Percentiles rank a stretch among this genome's conserved stretches.
Conservation (phyloP, 2,113 vertebrate genomes). For the Plecturocebus donacophilus region DNA sequence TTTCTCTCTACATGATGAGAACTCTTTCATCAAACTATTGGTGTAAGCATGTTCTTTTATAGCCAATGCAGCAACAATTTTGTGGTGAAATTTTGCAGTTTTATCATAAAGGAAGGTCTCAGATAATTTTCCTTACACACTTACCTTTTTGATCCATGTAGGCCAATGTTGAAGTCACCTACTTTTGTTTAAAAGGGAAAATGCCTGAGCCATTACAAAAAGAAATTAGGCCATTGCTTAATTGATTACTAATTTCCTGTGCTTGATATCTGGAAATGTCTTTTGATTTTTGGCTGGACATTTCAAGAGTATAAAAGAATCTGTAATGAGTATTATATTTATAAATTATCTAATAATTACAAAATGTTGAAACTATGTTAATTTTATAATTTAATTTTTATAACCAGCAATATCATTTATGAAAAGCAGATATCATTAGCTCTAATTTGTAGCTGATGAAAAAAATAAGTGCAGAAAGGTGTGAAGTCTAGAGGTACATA, state of each 20-base stretch:
- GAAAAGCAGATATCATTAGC: neutral
- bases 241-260: constrained; percentile 28
- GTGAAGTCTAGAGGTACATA: neutral
- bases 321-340: neutral
- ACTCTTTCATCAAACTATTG: neutral
- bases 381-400: neutral
- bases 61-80: neutral
- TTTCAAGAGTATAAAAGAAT: neutral
- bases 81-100: neutral
- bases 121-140: neutral
- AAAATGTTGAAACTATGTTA: neutral
- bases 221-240: constrained; percentile 19
- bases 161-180: neutral
- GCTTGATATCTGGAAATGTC: neutral
- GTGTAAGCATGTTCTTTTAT: neutral
- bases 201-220: neutral
- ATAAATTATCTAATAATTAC: neutral
- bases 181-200: constrained; percentile 21
- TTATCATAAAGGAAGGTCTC: neutral
- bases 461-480: neutral
- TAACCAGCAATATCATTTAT: neutral
- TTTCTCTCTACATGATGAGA: neutral
- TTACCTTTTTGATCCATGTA: neutral
- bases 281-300: neutral
- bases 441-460: neutral